A percentile compares a stretch with the other conserved stretches of the same genome.
These are phyloP conservation scores for Callorhinus ursinus DNA, from an alignment of 2,113 vertebrate genomes.

Conservation along the genomic window DNA sequence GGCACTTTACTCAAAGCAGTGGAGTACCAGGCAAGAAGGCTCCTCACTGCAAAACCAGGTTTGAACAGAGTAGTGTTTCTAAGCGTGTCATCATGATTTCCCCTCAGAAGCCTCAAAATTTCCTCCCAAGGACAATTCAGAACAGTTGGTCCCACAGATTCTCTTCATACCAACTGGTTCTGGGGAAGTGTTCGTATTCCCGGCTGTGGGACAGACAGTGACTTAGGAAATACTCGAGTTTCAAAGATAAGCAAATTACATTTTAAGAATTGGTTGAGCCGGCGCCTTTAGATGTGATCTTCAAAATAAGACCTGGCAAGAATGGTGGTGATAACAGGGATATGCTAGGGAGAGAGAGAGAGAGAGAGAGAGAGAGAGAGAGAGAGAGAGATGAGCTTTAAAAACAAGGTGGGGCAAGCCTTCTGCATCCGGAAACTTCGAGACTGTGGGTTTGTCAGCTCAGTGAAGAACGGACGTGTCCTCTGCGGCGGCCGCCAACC, in stretches of 20 bases:
- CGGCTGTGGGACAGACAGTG: not conserved
- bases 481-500: not conserved
- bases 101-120: not conserved
- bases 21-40: not conserved
- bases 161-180: not conserved
- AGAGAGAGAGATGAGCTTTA: not conserved
- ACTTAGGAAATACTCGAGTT: not conserved
- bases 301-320: not conserved
- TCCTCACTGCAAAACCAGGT: not conserved
- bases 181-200: not conserved
- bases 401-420: accelerated
- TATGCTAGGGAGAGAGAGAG: accelerated
- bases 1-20: not conserved
- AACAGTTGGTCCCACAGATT: not conserved
- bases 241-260: too few relatives aligned
- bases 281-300: not conserved
- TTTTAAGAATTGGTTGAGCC: not conserved
- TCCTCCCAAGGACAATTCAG: not conserved
- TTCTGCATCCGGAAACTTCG: not conserved
- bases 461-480: not conserved
- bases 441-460: not conserved
- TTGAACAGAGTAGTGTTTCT: not conserved
- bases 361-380: not conserved
- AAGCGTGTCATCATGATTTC: accelerated
- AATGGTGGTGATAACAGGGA: accelerated